Evolutionary conservation across 2,888 invertebrate species (phyloP).

Genomic region (Limnephilus lunatus): DNA sequence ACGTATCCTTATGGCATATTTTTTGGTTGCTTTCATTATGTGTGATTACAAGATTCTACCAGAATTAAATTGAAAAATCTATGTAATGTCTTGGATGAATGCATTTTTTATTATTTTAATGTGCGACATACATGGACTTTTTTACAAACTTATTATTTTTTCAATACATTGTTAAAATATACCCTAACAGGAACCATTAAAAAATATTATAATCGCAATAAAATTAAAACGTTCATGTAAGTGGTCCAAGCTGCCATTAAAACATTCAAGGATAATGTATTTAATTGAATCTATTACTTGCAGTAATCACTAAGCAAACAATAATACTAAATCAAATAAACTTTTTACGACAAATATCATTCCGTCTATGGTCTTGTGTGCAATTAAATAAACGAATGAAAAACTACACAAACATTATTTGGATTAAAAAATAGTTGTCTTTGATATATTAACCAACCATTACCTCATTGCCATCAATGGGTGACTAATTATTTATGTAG

Average conservation of each 20-base stretch:
- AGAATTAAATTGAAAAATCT: no score
- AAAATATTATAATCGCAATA: not conserved
- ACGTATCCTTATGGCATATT: no score
- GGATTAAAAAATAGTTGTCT: not conserved
- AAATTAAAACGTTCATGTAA: not conserved
- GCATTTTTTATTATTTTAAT: no score
- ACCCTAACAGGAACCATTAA: not conserved
- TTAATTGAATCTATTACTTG: not conserved
- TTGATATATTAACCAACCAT: not conserved
- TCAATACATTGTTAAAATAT: not conserved
- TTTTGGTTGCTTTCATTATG: no score
- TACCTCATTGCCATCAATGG: not conserved
- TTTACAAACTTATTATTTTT: no score
- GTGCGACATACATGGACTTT: no score
- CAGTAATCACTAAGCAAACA: not conserved
- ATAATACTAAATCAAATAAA: conserved; percentile 16
- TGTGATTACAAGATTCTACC: no score
- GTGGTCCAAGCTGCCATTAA: not conserved
- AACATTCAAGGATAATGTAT: not conserved
- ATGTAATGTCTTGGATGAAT: no score
- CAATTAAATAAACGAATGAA: not conserved
- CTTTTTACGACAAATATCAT: not conserved
- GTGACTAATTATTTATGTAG: not conserved
- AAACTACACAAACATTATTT: not conserved
- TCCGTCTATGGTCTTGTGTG: not conserved